These are phyloP conservation scores for Bathybates hornii DNA, from an alignment of 2,113 vertebrate species.

Conservation along the genomic window DNA sequence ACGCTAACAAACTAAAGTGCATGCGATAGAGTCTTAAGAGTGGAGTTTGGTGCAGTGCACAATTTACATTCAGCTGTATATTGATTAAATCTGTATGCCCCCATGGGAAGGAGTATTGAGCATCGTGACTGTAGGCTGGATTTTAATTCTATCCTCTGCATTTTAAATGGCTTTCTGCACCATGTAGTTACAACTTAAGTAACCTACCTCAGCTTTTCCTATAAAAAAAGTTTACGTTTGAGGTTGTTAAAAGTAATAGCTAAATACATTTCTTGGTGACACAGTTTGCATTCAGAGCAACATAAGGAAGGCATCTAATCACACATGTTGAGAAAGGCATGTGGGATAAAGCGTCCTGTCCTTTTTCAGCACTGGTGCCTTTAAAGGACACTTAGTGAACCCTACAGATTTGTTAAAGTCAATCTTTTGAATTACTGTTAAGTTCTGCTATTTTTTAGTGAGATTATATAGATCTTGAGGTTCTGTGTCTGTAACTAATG, in stretches of 20 bases:
- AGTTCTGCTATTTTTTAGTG: not conserved
- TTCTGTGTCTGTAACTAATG: not conserved
- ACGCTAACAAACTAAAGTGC: constrained; percentile 26
- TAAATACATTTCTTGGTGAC: not conserved
- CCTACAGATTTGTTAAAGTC: not conserved
- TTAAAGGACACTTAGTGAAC: not conserved
- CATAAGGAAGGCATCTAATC: not conserved
- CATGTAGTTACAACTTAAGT: constrained; percentile 48
- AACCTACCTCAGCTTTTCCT: constrained; percentile 33
- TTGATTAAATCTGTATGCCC: constrained; percentile 61
- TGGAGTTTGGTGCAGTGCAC: constrained; percentile 67
- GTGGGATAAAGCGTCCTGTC: not conserved
- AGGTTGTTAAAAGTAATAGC: constrained; percentile 13
- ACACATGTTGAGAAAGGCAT: not conserved
- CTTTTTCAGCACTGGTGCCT: not conserved
- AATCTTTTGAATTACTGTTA: not conserved
- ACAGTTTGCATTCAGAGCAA: not conserved
- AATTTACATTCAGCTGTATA: constrained; percentile 71
- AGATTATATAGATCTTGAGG: not conserved
- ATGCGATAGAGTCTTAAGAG: constrained; percentile 36
- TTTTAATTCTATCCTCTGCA: constrained; percentile 59
- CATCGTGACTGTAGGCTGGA: constrained; percentile 54
- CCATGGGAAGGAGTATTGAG: constrained; percentile 58
- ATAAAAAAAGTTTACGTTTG: constrained; percentile 28
- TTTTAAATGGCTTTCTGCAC: constrained; percentile 63